Conservation (phyloP, 2,888 invertebrate genomes). For the Ophion obscuratus region DNA sequence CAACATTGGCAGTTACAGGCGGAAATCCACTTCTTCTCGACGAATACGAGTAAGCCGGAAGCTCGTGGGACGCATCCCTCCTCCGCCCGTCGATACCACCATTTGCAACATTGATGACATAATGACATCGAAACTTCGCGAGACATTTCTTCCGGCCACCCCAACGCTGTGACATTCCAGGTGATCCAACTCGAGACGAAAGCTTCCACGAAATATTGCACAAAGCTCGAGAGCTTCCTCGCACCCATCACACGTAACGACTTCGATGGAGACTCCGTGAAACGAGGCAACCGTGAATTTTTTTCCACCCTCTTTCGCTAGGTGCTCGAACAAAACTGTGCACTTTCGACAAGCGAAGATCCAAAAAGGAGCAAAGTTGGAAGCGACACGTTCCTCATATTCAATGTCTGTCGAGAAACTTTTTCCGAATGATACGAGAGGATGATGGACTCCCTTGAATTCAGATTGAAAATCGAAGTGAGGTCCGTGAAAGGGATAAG, state of each 20-base stretch:
- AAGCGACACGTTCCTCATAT: slow-evolving; percentile 6
- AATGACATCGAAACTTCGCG: background rate
- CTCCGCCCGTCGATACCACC: background rate
- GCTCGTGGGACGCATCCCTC: background rate
- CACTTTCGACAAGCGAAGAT: background rate
- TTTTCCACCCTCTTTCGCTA: background rate
- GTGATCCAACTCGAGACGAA: background rate
- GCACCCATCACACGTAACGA: background rate
- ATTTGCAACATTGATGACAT: background rate
- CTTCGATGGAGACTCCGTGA: background rate
- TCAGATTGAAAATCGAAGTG: slow-evolving; percentile 55
- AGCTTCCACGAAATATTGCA: background rate
- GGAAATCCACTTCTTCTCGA: background rate
- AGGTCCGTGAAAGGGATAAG: slow-evolving; percentile 25
- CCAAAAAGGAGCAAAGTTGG: background rate
- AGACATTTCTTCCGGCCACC: background rate
- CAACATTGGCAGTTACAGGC: background rate
- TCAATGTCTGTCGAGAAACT: background rate
- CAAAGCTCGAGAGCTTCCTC: too few relatives aligned
- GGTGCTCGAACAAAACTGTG: background rate
- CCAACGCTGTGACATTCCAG: too few relatives aligned
- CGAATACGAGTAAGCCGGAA: background rate
- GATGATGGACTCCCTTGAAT: slow-evolving; percentile 41
- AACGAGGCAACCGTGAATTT: background rate
- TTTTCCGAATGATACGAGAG: slow-evolving; percentile 10